phyloP scores from a whole-genome alignment of 2,888 invertebrate species.

The Conomelus anceps region DNA sequence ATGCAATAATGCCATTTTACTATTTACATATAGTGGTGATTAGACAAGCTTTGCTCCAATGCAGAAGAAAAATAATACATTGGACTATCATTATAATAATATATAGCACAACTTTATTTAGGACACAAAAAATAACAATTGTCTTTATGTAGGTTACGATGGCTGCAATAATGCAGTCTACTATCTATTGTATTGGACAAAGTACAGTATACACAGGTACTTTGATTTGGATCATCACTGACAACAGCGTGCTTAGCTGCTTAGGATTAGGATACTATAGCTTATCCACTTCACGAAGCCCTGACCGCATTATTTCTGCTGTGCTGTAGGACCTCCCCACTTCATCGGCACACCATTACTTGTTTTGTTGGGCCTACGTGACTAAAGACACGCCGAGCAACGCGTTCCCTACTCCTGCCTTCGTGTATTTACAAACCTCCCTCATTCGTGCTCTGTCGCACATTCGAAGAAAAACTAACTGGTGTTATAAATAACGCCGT shows the following conservation, averaged over 20 bases:
- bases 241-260: background rate
- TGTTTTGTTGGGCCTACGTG: background rate
- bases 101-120: too few species aligned
- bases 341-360: background rate
- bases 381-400: background rate
- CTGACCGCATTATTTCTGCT: background rate
- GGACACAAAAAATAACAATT: too few species aligned
- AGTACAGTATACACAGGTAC: background rate
- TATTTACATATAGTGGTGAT: background rate
- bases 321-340: background rate
- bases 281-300: background rate
- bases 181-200: background rate
- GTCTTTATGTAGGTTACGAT: too few species aligned
- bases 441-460: background rate
- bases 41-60: background rate
- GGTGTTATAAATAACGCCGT: background rate
- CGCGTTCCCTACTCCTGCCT: background rate
- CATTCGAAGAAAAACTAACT: background rate
- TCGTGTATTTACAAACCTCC: background rate
- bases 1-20: background rate
- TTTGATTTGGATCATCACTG: background rate
- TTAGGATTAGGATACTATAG: background rate
- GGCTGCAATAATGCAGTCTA: too few species aligned
- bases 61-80: too few species aligned
- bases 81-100: too few species aligned